phyloP scores from a whole-genome alignment of 2,113 vertebrate genomes.

The Phasianus colchicus region DNA sequence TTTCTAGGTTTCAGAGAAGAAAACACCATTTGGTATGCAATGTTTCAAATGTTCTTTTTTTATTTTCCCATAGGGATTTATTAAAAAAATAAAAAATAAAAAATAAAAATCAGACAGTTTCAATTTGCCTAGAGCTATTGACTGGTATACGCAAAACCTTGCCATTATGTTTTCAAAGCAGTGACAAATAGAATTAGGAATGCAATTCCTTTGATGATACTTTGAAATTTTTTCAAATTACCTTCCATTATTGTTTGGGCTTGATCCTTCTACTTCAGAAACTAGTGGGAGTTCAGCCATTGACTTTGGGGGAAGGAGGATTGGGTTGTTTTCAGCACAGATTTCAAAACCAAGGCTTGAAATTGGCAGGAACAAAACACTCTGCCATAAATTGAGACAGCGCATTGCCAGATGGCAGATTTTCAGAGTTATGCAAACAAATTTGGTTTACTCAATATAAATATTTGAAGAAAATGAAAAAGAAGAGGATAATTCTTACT shows the following conservation, averaged over 20 bases:
- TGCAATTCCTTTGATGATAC: slow-evolving; percentile 53
- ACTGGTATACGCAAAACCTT: slow-evolving; percentile 55
- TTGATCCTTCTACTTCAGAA: slow-evolving; percentile 47
- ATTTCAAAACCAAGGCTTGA: slow-evolving; percentile 65
- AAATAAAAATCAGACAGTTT: slow-evolving; percentile 10
- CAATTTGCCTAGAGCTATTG: slow-evolving; percentile 50
- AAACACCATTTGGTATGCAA: not conserved
- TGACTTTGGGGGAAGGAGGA: slow-evolving; percentile 54
- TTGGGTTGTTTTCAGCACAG: slow-evolving; percentile 53
- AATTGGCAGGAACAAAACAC: slow-evolving; percentile 51
- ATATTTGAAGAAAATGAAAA: slow-evolving; percentile 48
- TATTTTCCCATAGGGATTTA: slow-evolving; percentile 41
- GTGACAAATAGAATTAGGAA: slow-evolving; percentile 41
- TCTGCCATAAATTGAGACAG: slow-evolving; percentile 27
- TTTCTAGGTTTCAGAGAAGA: slow-evolving; percentile 31
- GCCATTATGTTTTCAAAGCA: slow-evolving; percentile 59
- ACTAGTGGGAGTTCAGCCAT: slow-evolving; percentile 51
- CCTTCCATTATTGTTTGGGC: slow-evolving; percentile 41
- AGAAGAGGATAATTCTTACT: not conserved
- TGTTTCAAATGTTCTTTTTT: slow-evolving; percentile 25
- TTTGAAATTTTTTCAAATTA: slow-evolving; percentile 34
- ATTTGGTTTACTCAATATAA: slow-evolving; percentile 54
- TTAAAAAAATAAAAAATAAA: not conserved
- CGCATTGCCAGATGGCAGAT: slow-evolving; percentile 61
- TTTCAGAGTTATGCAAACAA: slow-evolving; percentile 60